Evolutionary conservation across 2,797 vertebrate species (phyloP), one percentile per base, ranked within the genome.

Genomic region (Eupleurogrammus muticus): DNA sequence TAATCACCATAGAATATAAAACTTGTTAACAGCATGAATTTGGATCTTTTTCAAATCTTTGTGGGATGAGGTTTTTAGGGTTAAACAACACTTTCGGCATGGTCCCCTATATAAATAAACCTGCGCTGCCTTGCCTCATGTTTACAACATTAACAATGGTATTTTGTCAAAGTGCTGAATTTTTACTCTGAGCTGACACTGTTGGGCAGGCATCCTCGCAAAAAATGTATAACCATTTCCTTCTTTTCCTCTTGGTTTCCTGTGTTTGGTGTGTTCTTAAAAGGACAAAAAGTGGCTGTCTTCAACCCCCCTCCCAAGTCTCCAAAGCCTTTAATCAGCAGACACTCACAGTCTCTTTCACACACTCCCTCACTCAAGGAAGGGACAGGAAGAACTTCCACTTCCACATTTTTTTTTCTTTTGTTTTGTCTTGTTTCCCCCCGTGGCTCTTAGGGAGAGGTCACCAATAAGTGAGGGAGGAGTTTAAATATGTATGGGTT

Each of bases 171-270:
- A 82, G 78, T 46, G 48, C 60, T 46, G 40, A 44, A 47, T 46
- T 17, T 17, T 23, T 20, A 34, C 48, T 48, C 40, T 80, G 51
- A 72, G 76, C 72, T 68, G 65, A 82, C 49, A 49, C 40, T n/a
- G 63, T 79, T 57, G 80, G 44, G 53, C 58, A 35, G 50, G 38
- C 32, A 69, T 60, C 65, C 34, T 56, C 52, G 36, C 23, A 73
- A 71, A 85, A n/a, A 79, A 70, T 66, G 51, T 72, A 66, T 23
- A 24, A 69, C 73, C 38, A 56, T 79, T 90, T 92, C 80, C 81
- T 81, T 58, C 60, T 70, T 44, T 73, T 70, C 56, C 36, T 35
- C 5, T 61, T 19, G 1, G 65, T 75, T 89, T 90, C 84, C 83
- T 81, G 75, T 61, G 65, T 75, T 89, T 90, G 82, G 82, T 81